phyloP scores from a whole-genome alignment of 2,888 invertebrate genomes.

The Protula sp. region DNA sequence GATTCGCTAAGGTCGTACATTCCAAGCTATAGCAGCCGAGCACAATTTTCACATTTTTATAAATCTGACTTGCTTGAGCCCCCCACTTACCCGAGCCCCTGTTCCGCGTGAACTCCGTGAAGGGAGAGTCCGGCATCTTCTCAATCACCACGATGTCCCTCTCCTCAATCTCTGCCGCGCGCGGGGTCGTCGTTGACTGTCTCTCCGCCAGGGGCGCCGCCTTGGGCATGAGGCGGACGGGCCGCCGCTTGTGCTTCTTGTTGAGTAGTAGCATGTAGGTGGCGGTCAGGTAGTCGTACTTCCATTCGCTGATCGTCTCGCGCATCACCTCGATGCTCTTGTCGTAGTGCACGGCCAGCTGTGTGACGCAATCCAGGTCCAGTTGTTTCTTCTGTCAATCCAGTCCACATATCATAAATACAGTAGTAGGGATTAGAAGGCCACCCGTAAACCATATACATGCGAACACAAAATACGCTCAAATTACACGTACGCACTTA shows the following conservation, averaged over 20 bases:
- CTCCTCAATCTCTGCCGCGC: too few species aligned
- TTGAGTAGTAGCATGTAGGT: slow-evolving; percentile 67
- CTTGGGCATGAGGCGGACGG: slow-evolving; percentile 49
- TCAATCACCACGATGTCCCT: too few species aligned
- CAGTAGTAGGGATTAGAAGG: too few species aligned
- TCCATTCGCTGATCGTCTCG: slow-evolving; percentile 54
- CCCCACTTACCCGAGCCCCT: neutral
- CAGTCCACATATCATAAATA: too few species aligned
- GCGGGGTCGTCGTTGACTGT: too few species aligned
- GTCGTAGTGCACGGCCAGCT: slow-evolving; percentile 58
- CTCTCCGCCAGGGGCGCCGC: slow-evolving; percentile 12
- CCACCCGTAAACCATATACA: too few species aligned
- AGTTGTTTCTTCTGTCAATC: slow-evolving; percentile 36
- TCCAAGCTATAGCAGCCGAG: neutral
- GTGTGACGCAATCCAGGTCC: slow-evolving; percentile 61
- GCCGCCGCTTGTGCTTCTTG: slow-evolving; percentile 60
- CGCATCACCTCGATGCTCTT: slow-evolving; percentile 48
- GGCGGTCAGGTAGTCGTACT: slow-evolving; percentile 68
- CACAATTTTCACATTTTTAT: neutral
- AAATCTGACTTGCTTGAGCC: too few species aligned
- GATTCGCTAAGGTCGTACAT: neutral
- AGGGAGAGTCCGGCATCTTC: slow-evolving; percentile 13
- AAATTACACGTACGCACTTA: too few species aligned
- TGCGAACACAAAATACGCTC: too few species aligned
- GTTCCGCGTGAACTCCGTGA: neutral